Conservation (phyloP, 2,797 vertebrate genomes). For the Catamblyrhynchus diadema region DNA sequence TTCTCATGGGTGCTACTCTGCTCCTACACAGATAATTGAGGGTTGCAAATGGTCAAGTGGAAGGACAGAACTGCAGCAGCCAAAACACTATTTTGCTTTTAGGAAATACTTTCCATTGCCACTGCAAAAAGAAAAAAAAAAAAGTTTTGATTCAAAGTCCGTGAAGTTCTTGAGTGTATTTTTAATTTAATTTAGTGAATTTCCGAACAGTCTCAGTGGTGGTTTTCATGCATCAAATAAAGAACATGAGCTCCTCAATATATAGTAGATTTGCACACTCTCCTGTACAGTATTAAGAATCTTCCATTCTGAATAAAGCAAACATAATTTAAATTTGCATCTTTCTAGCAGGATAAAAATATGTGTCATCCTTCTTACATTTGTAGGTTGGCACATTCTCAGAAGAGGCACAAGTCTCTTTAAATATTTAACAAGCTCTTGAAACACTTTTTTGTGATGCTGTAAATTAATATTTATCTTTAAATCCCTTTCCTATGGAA, state of each 20-base stretch:
- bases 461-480: not conserved
- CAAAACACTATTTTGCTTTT: not conserved
- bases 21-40: not conserved
- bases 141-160: not conserved
- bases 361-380: not conserved
- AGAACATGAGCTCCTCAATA: not conserved
- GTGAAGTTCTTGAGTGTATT: not conserved
- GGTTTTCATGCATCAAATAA: not conserved
- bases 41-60: not conserved
- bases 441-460: not conserved
- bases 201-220: not conserved
- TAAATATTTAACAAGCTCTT: not conserved
- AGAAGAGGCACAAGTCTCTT: not conserved
- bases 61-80: not conserved
- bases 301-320: not conserved
- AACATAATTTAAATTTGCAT: not conserved
- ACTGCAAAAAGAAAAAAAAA: accelerated
- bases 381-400: not conserved
- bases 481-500: not conserved
- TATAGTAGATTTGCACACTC: not conserved
- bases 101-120: not conserved
- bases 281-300: not conserved
- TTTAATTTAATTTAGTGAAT: not conserved
- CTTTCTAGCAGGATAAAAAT: not conserved
- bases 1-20: not conserved